Base-by-base conservation (phyloP, 2,797 vertebrate genomes). In the Ibycter americanus region DNA sequence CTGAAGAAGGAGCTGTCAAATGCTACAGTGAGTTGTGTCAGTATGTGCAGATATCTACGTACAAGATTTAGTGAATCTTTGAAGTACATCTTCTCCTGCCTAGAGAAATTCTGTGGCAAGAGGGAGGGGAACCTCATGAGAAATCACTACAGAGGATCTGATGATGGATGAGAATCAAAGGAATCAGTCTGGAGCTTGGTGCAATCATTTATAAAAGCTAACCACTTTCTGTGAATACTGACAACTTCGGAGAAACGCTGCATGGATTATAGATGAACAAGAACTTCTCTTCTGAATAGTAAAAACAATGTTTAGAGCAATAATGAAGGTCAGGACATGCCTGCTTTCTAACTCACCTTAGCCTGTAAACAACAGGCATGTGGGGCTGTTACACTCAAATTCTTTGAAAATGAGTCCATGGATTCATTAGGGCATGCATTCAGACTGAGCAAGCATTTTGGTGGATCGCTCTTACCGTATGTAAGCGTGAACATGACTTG, bases 81-180 rank as follows among this genome's bases (percentile, higher is more conserved):
- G 47, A 87, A 83, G 22, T 42, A 59, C 21, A 12, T 67, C 51
- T 42, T 65, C 76, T 84, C 22, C 44, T 62, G 22, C 65, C 65
- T 78, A 65, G 52, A 93, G 78, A 92, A 91, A 87, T 83, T 92
- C 74, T 62, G 46, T n/a, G 15, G 52, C 32, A 73, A 91, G 67
- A 85, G 27, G 63, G 55, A 90, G 51, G 4, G 25, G 46, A 86
- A 44, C 19, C 76, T 88, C 65, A 23, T 26, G 58, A 95, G 84
- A 91, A 92, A 93, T 80, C 83, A 74, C 59, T 70, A 32, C 67
- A 79, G 46, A 77, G 17, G 31, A 56, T 87, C 59, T 71, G 86
- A 54, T 85, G 83, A 74, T 61, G 59, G 73, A 56, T 77, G 66
- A 86, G 73, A 93, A 95, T 92, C 54, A 93, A 90, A 87, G 27